Evolutionary conservation across 1,140 invertebrate species (phyloP), one percentile per base, ranked within the genome.

Genomic region (Cyclargus thomasi): DNA sequence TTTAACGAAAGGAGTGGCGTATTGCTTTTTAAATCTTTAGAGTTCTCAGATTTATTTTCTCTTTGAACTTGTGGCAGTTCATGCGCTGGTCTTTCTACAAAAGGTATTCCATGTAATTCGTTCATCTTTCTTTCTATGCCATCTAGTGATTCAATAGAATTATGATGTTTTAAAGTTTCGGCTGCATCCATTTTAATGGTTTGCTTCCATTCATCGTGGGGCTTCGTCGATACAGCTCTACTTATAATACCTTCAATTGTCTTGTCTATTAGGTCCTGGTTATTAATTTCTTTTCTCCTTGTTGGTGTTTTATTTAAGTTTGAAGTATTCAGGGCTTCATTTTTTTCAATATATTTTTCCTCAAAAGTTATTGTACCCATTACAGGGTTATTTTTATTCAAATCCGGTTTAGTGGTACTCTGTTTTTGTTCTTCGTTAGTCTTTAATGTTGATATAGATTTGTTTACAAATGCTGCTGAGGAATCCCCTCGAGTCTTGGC

Each of bases 51-150:
- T 53, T 63, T 72, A 57, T 80, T 73, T n/a, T 74, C 22, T 17
- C 71, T 73, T 67, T 72, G 67, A 29, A 68, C 72, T 62, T 78
- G 70, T 10, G 80, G 78, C 59, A 82, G 71, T 73, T 89, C 82
- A 69, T 83, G 80, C 35, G 73, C 66, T 62, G 83, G 78, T 70
- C 79, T 75, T 67, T 85, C 86, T 39, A 81, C 73, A 67, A 82
- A 83, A 16, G 84, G 78, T 53, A 83, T 83, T 11, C 87, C 87
- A 67, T 90, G 87, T 64, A 88, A 73, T 72, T 90, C 86, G 69
- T 88, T 90, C 86, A 90, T 88, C 77, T 88, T 84, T 70, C 75
- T 82, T 77, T 90, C 88, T 59, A 90, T 88, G 47, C 80, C 85
- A 70, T 90, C 83, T 64, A 88, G 71, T 6, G 79, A 76, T 63